Evolutionary conservation across 2,113 vertebrate genomes (phyloP).

Genomic region (Otus sunia): DNA sequence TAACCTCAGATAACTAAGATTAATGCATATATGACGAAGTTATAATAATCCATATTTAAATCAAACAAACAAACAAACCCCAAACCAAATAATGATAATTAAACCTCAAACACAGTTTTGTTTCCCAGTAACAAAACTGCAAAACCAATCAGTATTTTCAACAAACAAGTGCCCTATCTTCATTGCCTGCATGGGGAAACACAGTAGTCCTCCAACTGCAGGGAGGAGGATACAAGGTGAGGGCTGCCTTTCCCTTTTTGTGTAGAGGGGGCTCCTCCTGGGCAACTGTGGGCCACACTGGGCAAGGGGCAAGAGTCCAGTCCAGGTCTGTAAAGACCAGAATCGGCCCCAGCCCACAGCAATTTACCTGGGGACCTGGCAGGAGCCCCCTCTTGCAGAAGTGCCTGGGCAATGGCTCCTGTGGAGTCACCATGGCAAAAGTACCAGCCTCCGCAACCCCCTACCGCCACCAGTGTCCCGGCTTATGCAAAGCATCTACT

Average conservation of each 20-base stretch:
- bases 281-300: neutral
- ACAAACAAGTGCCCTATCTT: slow-evolving; percentile 16
- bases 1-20: slow-evolving; percentile 43
- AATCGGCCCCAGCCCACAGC: neutral
- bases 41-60: slow-evolving; percentile 3
- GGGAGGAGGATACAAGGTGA: neutral
- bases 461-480: neutral
- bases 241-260: neutral
- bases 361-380: neutral
- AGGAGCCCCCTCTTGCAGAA: neutral
- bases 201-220: neutral
- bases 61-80: slow-evolving; percentile 18
- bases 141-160: slow-evolving; percentile 53
- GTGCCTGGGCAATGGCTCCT: rapidly evolving
- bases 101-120: slow-evolving; percentile 32
- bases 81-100: slow-evolving; percentile 21
- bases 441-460: neutral
- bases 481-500: neutral
- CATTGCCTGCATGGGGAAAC: neutral
- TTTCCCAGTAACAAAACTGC: slow-evolving; percentile 32
- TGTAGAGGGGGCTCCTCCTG: neutral
- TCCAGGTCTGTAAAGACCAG: neutral
- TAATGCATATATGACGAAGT: slow-evolving; percentile 4
- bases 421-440: neutral
- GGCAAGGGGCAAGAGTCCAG: neutral